A percentile compares a stretch with the other conserved stretches of the same genome.
Evolutionary conservation across 23 tunicate genomes (phyloP).

Genomic region (Corella eumyota): DNA sequence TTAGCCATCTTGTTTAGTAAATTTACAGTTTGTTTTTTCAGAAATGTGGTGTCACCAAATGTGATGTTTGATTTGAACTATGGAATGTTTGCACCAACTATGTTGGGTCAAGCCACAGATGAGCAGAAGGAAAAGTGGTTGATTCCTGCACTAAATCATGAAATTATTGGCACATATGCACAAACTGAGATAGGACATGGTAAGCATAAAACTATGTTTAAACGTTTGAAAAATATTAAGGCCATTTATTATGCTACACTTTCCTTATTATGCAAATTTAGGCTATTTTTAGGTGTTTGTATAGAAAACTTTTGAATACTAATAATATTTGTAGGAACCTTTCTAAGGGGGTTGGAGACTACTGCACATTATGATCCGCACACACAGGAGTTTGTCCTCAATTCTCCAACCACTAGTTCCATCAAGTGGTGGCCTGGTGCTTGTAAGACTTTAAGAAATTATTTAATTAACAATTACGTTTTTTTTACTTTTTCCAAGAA

Average conservation of each 20-base stretch:
- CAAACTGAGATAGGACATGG: slow-evolving; percentile 99
- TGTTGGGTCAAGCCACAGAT: slow-evolving; percentile 72
- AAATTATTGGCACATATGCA: slow-evolving; percentile 90
- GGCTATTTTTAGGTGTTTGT: too few relatives aligned
- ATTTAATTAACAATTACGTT: background rate
- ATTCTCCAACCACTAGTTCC: slow-evolving; percentile 72
- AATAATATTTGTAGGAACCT: slow-evolving; percentile 90
- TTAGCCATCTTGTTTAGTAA: too few relatives aligned
- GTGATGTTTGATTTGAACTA: slow-evolving; percentile 87
- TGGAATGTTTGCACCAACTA: slow-evolving; percentile 91
- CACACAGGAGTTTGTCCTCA: slow-evolving; percentile 76
- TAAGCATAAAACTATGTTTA: too few relatives aligned
- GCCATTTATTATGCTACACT: too few relatives aligned
- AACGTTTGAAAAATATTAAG: too few relatives aligned
- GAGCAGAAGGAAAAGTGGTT: slow-evolving; percentile 76
- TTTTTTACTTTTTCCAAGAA: background rate
- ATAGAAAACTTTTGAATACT: too few relatives aligned
- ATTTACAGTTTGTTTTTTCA: background rate
- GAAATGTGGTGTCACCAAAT: slow-evolving; percentile 40
- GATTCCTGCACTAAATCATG: slow-evolving; percentile 78
- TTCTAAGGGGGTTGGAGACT: slow-evolving; percentile 87
- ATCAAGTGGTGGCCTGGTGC: slow-evolving; percentile 96
- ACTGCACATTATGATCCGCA: slow-evolving; percentile 85
- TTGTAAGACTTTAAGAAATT: slow-evolving; percentile 23
- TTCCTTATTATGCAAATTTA: too few relatives aligned